Conservation (phyloP, 2,888 invertebrate genomes). For the Ligdia adustata region DNA sequence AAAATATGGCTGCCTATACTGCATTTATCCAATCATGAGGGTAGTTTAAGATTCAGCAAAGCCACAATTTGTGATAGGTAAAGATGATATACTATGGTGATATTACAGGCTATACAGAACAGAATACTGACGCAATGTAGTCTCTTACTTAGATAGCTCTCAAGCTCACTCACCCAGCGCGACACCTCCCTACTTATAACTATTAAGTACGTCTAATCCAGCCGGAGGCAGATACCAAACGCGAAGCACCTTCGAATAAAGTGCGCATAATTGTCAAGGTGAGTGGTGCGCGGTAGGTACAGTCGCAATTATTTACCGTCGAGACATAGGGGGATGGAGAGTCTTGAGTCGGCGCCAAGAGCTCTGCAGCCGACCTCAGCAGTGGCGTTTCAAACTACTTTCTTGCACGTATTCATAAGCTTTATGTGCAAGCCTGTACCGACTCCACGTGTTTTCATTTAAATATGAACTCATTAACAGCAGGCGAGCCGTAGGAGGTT, state of each 20-base stretch:
- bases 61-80: too few relatives aligned
- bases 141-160: too few relatives aligned
- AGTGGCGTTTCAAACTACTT: conserved; percentile 59
- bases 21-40: too few relatives aligned
- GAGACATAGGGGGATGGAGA: conserved; percentile 77
- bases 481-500: too few relatives aligned
- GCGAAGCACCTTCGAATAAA: conserved; percentile 65
- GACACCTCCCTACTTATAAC: conserved; percentile 4
- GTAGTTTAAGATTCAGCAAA: too few relatives aligned
- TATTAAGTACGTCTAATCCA: conserved; percentile 11
- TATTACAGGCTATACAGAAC: too few relatives aligned
- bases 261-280: conserved; percentile 75
- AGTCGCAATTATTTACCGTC: conserved; percentile 76
- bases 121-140: too few relatives aligned
- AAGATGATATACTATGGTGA: too few relatives aligned
- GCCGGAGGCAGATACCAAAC: conserved; percentile 39
- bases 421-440: conserved; percentile 39
- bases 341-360: conserved; percentile 69
- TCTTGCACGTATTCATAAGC: conserved; percentile 58
- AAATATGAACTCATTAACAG: conserved; percentile 35
- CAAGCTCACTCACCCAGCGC: background rate
- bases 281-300: conserved; percentile 65
- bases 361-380: conserved; percentile 49
- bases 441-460: conserved; percentile 38
- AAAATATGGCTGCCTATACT: too few relatives aligned